These are phyloP conservation scores for Cheilinus undulatus DNA, from an alignment of 2,113 vertebrate genomes.

Conservation along the genomic window DNA sequence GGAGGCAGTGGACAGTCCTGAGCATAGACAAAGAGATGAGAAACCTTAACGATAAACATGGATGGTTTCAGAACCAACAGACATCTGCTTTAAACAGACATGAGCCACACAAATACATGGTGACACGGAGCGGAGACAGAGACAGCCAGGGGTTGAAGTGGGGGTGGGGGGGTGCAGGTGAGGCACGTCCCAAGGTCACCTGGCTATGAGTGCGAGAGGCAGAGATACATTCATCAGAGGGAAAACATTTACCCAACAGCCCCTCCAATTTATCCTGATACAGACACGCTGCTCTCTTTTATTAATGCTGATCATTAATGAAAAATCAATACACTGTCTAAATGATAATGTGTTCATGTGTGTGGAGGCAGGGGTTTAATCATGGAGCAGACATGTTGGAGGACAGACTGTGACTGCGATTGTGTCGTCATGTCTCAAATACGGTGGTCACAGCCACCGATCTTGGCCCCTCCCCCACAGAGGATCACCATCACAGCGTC, in stretches of 20 bases:
- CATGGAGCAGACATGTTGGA: too few species aligned
- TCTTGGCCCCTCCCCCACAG: too few species aligned
- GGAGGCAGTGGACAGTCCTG: too few species aligned
- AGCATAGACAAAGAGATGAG: too few species aligned
- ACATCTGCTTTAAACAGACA: neutral
- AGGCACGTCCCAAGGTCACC: conserved; percentile 59
- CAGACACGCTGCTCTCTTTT: too few species aligned
- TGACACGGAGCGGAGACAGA: conserved; percentile 3
- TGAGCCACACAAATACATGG: neutral
- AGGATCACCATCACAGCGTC: too few species aligned
- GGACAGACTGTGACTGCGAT: too few species aligned
- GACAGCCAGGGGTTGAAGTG: neutral
- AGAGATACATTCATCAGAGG: conserved; percentile 8
- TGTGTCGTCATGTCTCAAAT: too few species aligned
- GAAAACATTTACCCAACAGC: conserved; percentile 47
- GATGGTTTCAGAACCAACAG: too few species aligned
- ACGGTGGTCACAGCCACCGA: too few species aligned
- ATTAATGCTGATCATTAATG: too few species aligned
- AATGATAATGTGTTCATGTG: conserved; percentile 55
- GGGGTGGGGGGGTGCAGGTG: neutral
- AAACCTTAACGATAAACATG: too few species aligned
- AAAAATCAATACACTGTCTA: conserved; percentile 71
- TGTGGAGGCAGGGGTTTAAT: neutral
- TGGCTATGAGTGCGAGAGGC: neutral
- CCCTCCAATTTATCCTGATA: conserved; percentile 32